Evolutionary conservation across 2,113 vertebrate species (phyloP).

Genomic region (Neopipo cinnamomea): DNA sequence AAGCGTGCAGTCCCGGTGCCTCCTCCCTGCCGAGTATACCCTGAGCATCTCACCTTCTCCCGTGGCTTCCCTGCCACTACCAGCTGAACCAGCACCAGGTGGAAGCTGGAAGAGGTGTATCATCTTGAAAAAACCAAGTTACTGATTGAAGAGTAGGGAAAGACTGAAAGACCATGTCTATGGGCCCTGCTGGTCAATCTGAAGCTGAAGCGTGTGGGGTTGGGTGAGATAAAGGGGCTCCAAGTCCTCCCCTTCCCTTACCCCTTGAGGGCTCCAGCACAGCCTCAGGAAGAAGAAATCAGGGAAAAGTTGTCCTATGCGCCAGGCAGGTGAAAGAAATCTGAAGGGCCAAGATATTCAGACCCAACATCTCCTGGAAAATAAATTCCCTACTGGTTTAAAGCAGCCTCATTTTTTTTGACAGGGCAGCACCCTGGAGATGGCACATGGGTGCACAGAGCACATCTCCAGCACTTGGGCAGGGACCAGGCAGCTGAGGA

Average conservation of each 20-base stretch:
- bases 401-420: not conserved
- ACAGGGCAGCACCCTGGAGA: not conserved
- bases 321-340: not conserved
- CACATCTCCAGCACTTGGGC: not conserved
- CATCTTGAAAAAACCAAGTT: not conserved
- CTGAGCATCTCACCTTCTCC: not conserved
- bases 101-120: not conserved
- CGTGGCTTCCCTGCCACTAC: not conserved
- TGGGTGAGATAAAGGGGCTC: not conserved
- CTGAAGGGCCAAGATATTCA: not conserved
- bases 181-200: not conserved
- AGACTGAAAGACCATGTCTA: not conserved
- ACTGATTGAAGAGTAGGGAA: not conserved
- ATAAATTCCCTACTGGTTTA: not conserved
- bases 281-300: not conserved
- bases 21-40: not conserved
- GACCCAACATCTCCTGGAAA: not conserved
- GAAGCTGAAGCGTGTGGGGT: not conserved
- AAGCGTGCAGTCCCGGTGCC: not conserved
- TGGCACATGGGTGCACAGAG: not conserved
- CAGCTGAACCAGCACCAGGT: not conserved
- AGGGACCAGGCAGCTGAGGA: not conserved
- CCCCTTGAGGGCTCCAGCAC: fast-evolving
- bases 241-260: not conserved
- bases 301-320: not conserved